Conservation (phyloP, 2,113 vertebrate species). For the Aspiorhynchus laticeps region DNA sequence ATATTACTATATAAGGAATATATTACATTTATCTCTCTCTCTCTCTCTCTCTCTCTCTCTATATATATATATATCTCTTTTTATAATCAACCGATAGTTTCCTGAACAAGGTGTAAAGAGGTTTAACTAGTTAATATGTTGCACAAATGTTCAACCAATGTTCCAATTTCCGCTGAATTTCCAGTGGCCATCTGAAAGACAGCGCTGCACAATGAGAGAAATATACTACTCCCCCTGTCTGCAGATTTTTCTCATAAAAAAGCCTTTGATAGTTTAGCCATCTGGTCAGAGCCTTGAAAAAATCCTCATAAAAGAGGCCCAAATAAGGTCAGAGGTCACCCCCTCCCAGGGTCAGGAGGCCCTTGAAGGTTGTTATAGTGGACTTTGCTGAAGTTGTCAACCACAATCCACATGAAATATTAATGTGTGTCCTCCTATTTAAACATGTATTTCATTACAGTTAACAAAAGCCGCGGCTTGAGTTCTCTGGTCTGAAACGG, state of each 20-base stretch:
- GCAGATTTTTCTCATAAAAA: slow-evolving; percentile 98
- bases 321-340: slow-evolving; percentile 92
- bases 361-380: slow-evolving; percentile 83
- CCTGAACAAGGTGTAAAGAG: background rate
- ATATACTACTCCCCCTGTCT: slow-evolving; percentile 85
- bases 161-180: slow-evolving; percentile 45
- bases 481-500: background rate
- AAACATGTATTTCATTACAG: slow-evolving; percentile 88
- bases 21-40: no score
- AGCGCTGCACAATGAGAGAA: slow-evolving; percentile 83
- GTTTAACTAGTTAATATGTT: background rate
- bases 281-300: slow-evolving; percentile 90
- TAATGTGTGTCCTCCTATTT: slow-evolving; percentile 88
- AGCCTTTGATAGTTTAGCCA: slow-evolving; percentile 98
- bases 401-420: slow-evolving; percentile 90
- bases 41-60: no score
- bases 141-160: slow-evolving; percentile 23
- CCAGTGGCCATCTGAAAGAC: slow-evolving; percentile 66
- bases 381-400: slow-evolving; percentile 92
- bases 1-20: no score
- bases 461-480: slow-evolving; percentile 54
- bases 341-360: slow-evolving; percentile 92
- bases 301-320: slow-evolving; percentile 94
- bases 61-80: background rate
- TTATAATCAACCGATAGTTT: background rate